Evolutionary conservation across 2,888 invertebrate species (phyloP), one percentile per base, ranked within the genome.

Genomic region (Luffia ferchaultella): DNA sequence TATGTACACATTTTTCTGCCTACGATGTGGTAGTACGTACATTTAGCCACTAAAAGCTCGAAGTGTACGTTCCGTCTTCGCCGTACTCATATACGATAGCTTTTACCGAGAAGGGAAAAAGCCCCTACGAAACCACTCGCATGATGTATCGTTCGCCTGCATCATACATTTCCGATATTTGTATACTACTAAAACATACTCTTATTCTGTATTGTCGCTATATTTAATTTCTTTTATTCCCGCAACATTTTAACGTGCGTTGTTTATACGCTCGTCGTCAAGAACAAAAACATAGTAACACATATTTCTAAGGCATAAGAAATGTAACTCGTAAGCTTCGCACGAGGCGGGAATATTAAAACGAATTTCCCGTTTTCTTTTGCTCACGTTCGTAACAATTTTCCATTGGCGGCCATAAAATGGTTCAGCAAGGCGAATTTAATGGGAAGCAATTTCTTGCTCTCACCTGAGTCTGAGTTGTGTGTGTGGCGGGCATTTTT

Each of bases 371-470:
- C 56, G 58, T 61, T 62, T 58, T 61, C 61, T 60, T 61, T 64
- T 57, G 60, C 60, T 65, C 63, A 63, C 63, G 63, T 68, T 69
- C 68, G 44, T 49, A 42, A 68, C 71, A 71, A 70, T 75, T 72
- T 65, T 63, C 71, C 71, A 74, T 75, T 68, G 72, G 64, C 70
- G 65, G 67, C 67, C 69, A 73, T 73, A 71, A 72, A 77, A 73
- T 70, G 68, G 71, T 67, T 67, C 70, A 64, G 66, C 66, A 68
- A 63, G 64, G 67, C 69, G 68, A 62, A 68, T 62, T 64, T 75
- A 76, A 77, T 74, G 68, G 73, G 63, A 62, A 68, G 71, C 76
- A 72, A 76, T 76, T 76, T 71, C 71, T 69, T 72, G 65, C 43
- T 61, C 64, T 67, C 78, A 78, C 76, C 78, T 78, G 78, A 66